Base-by-base conservation (phyloP, 2,113 vertebrate genomes). In the Stegastes partitus region DNA sequence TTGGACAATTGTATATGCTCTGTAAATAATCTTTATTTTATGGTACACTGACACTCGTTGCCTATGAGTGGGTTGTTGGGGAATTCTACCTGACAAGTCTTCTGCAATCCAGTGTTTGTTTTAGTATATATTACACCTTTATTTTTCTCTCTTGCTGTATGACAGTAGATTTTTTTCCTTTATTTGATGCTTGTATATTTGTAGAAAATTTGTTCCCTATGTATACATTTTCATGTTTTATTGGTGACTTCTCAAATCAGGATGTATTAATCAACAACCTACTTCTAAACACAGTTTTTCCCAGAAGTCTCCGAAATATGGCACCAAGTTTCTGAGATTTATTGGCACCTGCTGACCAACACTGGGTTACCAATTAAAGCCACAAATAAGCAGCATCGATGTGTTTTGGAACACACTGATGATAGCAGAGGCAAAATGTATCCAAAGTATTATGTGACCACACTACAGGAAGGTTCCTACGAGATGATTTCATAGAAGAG, bases 1-100 rank as follows among this genome's bases (percentile, higher is more conserved):
- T 94, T 93, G 91, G 92, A 93, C 88, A 85, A 71, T 78, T 95
- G 93, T 95, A 95, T 90, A 95, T 95, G 91, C 88, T 93, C 58
- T 96, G 95, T 96, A 95, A 94, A 96, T 95, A 95, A 73, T 92
- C 79, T 74, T 86, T 90, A 80, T 89, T 91, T 74, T 91, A 90
- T 87, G 86, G 85, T 93, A 92, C 89, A 91, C 80, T 87, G 76
- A 80, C 84, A 67, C 76, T 86, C 81, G 66, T 74, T 84, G 75
- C 79, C 84, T 83, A 67, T 74, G 61, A 80, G 76, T 51, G 68
- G 77, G 63, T 84, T 85, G 71, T 78, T 73, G 63, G 75, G 84
- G 80, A 71, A 83, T 83, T 84, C 74, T 87, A 78, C 84, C 39
- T 79, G 79, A 50, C 51, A 77, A 62, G 57, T 85, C 72, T 83